Evolutionary conservation across 2,888 invertebrate species (phyloP).

Genomic region (Andrena haemorrhoa): DNA sequence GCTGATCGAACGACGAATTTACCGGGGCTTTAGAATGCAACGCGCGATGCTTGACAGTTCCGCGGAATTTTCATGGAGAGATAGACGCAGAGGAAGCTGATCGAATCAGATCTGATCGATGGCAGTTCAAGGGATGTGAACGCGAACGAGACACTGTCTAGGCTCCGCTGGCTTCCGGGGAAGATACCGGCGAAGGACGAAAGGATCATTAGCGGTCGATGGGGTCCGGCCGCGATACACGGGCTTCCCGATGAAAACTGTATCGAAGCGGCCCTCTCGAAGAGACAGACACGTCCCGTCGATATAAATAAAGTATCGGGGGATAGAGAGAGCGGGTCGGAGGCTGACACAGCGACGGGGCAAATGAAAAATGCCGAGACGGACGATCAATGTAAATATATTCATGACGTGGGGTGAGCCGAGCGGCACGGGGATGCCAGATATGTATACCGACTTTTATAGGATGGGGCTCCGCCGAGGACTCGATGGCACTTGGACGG

Average conservation of each 20-base stretch:
- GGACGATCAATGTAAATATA: conserved; percentile 85
- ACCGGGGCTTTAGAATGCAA: neutral
- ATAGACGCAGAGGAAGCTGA: too few relatives aligned
- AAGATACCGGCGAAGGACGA: conserved; percentile 37
- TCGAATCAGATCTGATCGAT: neutral
- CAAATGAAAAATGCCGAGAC: conserved; percentile 82
- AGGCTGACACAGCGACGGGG: conserved; percentile 74
- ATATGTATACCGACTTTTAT: conserved; percentile 69
- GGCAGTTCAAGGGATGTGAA: neutral
- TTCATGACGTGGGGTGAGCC: conserved; percentile 84
- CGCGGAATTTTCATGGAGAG: too few relatives aligned
- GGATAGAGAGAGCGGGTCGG: conserved; percentile 65
- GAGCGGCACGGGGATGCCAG: conserved; percentile 66
- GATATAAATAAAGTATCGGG: conserved; percentile 82
- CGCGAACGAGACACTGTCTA: neutral
- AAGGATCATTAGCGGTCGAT: conserved; percentile 64
- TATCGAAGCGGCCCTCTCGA: conserved; percentile 52
- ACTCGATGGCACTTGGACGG: conserved; percentile 83
- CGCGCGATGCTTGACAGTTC: too few relatives aligned
- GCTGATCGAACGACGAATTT: conserved; percentile 9
- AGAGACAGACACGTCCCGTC: conserved; percentile 72
- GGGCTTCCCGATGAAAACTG: conserved; percentile 65
- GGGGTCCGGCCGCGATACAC: conserved; percentile 55
- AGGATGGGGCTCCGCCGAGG: conserved; percentile 74
- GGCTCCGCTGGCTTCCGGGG: conserved; percentile 38